Conservation (phyloP, 2,888 invertebrate species). For the Orthosia incerta region DNA sequence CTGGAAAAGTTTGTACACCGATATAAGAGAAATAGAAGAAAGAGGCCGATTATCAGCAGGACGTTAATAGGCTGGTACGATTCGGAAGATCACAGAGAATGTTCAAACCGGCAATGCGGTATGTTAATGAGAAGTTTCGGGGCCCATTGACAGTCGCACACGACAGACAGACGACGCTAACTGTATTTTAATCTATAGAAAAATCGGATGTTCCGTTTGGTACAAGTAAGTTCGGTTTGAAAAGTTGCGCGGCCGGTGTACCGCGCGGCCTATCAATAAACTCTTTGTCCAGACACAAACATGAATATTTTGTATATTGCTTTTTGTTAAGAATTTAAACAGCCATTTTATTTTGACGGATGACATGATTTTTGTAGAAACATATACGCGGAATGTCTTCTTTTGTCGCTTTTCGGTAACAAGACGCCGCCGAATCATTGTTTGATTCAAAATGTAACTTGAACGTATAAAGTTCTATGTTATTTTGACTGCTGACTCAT, state of each 20-base stretch:
- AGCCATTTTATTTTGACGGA: constrained; percentile 44
- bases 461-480: background rate
- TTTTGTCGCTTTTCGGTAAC: constrained; percentile 9
- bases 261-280: constrained; percentile 51
- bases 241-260: constrained; percentile 56
- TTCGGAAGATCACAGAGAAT: constrained; percentile 9
- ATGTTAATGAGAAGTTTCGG: constrained; percentile 46
- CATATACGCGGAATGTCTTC: background rate
- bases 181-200: constrained; percentile 72
- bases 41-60: background rate
- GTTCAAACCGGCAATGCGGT: background rate
- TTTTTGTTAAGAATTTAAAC: constrained; percentile 43
- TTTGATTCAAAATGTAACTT: constrained; percentile 21
- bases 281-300: constrained; percentile 56
- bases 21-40: background rate
- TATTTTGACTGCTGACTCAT: constrained; percentile 14
- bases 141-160: constrained; percentile 60
- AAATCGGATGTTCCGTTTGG: constrained; percentile 58
- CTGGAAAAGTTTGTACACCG: too few species aligned
- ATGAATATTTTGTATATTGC: constrained; percentile 47
- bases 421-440: background rate
- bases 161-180: constrained; percentile 72
- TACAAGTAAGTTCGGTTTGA: constrained; percentile 47
- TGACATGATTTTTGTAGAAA: constrained; percentile 30
- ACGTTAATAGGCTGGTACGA: background rate